phyloP scores from a whole-genome alignment of 2,113 vertebrate species.

The Phyllopteryx taeniolatus region DNA sequence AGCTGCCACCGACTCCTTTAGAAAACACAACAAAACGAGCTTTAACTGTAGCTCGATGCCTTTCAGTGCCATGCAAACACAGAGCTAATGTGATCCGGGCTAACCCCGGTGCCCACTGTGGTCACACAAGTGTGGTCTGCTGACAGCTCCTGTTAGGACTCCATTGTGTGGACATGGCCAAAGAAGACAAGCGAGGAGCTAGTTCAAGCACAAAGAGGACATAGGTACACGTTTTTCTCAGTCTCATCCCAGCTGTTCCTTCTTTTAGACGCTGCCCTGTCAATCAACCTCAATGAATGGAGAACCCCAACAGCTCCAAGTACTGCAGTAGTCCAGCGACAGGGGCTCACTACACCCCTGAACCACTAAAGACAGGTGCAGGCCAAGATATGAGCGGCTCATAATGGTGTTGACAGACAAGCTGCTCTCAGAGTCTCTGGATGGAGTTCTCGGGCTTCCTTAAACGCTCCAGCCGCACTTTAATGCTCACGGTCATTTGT shows the following conservation, averaged over 20 bases:
- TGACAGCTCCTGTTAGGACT: constrained; percentile 83
- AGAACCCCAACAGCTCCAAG: constrained; percentile 39
- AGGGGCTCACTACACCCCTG: constrained; percentile 22
- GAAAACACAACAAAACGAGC: constrained; percentile 58
- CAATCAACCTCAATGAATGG: constrained; percentile 43
- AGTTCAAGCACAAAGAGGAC: constrained; percentile 64
- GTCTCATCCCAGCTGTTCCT: constrained; percentile 59
- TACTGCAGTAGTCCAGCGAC: not conserved
- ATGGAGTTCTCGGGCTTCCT: constrained; percentile 39
- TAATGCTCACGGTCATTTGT: constrained; percentile 37
- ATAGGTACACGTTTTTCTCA: constrained; percentile 43
- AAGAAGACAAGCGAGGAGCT: constrained; percentile 63
- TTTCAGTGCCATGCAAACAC: constrained; percentile 79
- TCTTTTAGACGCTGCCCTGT: constrained; percentile 36
- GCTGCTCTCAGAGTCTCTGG: constrained; percentile 42
- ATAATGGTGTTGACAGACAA: constrained; percentile 59
- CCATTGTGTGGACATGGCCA: constrained; percentile 71
- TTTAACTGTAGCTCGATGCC: constrained; percentile 63
- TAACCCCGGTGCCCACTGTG: constrained; percentile 55
- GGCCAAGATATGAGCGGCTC: constrained; percentile 56
- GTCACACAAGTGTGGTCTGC: constrained; percentile 65
- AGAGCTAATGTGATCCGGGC: constrained; percentile 65
- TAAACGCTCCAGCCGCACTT: constrained; percentile 17
- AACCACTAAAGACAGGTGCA: constrained; percentile 63
- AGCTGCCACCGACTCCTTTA: constrained; percentile 50